Percentiles rank a stretch among this genome's conserved stretches.
These are phyloP conservation scores for Caiman crocodilus DNA, from an alignment of 2,797 vertebrate genomes.

Conservation along the genomic window DNA sequence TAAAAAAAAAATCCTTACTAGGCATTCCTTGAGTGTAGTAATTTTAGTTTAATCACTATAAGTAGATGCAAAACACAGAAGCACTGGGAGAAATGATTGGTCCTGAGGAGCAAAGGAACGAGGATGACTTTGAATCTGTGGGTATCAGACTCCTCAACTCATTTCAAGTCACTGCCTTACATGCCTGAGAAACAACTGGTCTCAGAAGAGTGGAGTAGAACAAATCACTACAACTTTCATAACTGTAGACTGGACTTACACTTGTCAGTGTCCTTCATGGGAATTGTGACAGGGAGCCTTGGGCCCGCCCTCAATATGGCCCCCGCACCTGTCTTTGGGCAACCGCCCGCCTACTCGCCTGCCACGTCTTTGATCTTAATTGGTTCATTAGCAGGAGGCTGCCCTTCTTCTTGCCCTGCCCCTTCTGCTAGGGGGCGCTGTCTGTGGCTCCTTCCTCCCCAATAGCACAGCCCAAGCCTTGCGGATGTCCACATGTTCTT, in stretches of 20 bases:
- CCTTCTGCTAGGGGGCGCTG: no score
- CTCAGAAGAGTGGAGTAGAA: not conserved
- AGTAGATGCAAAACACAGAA: constrained; percentile 59
- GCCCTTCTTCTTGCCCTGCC: no score
- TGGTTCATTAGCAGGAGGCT: no score
- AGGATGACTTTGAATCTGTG: constrained; percentile 66
- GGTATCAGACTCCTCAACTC: not conserved
- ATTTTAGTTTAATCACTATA: constrained; percentile 70
- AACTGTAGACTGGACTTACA: not conserved
- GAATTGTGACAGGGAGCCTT: no score
- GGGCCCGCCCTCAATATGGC: no score
- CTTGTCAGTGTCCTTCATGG: not conserved
- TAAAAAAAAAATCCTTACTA: constrained; percentile 72
- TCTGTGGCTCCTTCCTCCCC: no score
- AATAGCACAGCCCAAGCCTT: no score
- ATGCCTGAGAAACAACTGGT: not conserved
- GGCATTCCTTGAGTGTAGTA: constrained; percentile 60
- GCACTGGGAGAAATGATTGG: constrained; percentile 56
- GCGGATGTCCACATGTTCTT: no score
- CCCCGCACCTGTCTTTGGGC: no score
- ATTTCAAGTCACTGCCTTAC: not conserved
- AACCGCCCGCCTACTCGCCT: no score
- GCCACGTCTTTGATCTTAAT: no score
- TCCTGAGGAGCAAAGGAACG: constrained; percentile 42
- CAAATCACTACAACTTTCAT: not conserved